Evolutionary conservation across 35 echinoderm and acorn worm species (phyloP), one percentile per base, ranked within the genome.

Genomic region (Apostichopus parvimensis): DNA sequence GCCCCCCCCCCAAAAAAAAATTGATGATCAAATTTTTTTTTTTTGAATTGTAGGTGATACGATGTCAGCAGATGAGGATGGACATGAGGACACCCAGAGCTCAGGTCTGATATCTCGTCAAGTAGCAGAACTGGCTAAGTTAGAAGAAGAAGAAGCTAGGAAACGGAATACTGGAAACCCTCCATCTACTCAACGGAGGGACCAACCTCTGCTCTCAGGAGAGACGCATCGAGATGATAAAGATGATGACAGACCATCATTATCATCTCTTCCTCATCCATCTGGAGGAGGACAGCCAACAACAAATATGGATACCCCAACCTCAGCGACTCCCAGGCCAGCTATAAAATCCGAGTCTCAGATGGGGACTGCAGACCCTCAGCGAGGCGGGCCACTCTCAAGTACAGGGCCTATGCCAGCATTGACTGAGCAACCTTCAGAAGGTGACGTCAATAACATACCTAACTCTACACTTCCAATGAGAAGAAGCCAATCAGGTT

Each of bases 91-190:
- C 14, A 89, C 89, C 11, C 73, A 92, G 6, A 75, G 82, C 57
- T 91, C 95, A 18, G 92, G 95, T 45, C 82, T 94, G 8, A 96
- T 96, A 52, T 89, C 92, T 54, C 89, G 90, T 66, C 95, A 96
- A 62, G 45, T 94, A n/a, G 73, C 79, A 83, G 89, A 96, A 66
- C 88, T 94, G 53, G 86, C 82, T 68, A 83, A 87, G 54, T 84
- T 96, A 84, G 73, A 96, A 72, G 17, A n/a, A 9, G 78, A 76
- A 18, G 54, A 76, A 62, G 61, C 73, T 53, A 54, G 64, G 79
- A 91, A 82, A 23, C 60, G 11, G 21, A 79, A 6, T 61, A 14
- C 73, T 77, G 87, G 22, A 71, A 91, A 52, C 83, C 60, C 10
- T 57, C 56, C 26, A 26, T 53, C 78, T 55, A 17, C 60, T 88